Base-by-base conservation (phyloP, 2,797 vertebrate species). In the Brachyrhaphis roseni region DNA sequence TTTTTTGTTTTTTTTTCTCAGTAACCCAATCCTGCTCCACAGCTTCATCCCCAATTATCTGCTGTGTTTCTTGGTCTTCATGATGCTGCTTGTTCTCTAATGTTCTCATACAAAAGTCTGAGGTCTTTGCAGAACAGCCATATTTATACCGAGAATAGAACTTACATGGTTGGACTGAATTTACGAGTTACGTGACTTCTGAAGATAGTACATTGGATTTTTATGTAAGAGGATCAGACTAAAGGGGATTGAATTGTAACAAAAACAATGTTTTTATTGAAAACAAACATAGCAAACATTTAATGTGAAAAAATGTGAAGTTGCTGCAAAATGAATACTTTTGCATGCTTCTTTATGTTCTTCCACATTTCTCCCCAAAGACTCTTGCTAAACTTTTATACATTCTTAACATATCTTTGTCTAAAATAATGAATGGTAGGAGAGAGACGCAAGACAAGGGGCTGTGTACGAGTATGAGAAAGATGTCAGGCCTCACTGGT, bases 341-440 rank as follows among this genome's bases (percentile, higher is more conserved):
- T 8, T 62, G 28, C 31, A 62, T 18, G 28, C 13, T 16, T 2
- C 57, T 31, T 34, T 74, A 8, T 76, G 81, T 31, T 74, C 64
- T 79, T 82, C 80, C 87, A 84, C 70, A 82, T 88, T 91, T 87
- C 79, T 88, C 71, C 73, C 82, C 72, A 79, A 43, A 73, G 81
- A 87, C 81, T 84, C 82, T 85, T 88, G 87, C 64, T 82, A 84
- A 90, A 86, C 31, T 57, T 74, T 87, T 78, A 77, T 46, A 66
- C 7, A 41, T 34, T 18, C 31, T 70, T 2, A 41, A 16, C 8
- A 11, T 1, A 68, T 68, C 23, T 55, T 66, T 72, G 64, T 31
- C 41, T 43, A 43, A 43, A 20, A 55, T 23, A 45, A 66, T 39
- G 12, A 15, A 49, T 31, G 55, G 28, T 49, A 77, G 36, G 57